A percentile compares a stretch with the other conserved stretches of the same genome.
phyloP scores from a whole-genome alignment of 2,113 vertebrate genomes.

The Gnathonemus echidnorhynchus region DNA sequence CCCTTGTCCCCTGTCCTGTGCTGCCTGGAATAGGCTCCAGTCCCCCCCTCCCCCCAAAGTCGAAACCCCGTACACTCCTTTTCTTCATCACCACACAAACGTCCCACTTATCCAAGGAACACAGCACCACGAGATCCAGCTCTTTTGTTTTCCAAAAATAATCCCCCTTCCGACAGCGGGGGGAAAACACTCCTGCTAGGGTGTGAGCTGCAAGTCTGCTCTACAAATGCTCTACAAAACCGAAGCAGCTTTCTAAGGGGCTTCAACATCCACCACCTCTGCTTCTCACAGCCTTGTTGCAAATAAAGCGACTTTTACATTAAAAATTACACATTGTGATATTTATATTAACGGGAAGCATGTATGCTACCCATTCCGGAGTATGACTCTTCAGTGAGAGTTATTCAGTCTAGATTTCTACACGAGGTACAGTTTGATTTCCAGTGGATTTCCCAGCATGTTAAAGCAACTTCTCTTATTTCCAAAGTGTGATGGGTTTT shows the following conservation, averaged over 20 bases:
- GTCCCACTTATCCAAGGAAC: neutral
- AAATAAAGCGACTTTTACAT: neutral
- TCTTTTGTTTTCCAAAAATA: neutral
- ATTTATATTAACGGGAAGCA: neutral
- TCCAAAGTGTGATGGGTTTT: neutral
- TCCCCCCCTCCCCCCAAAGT: neutral
- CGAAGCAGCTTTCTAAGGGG: neutral
- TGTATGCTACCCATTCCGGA: neutral
- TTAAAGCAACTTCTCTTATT: neutral
- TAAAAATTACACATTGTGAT: neutral
- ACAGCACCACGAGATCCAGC: neutral
- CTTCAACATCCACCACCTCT: neutral
- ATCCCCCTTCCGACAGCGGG: neutral
- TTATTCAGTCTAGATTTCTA: neutral
- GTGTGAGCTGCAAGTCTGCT: neutral
- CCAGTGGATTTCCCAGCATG: neutral
- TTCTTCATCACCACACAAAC: neutral
- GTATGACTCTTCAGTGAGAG: neutral
- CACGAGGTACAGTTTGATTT: neutral
- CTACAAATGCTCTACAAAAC: neutral
- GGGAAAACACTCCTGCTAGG: neutral
- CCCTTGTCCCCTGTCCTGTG: neutral
- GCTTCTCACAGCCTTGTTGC: neutral
- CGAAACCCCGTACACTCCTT: neutral
- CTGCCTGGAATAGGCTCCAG: neutral